Evolutionary conservation across 1,140 invertebrate genomes (phyloP), one percentile per base, ranked within the genome.

Genomic region (Archivesica marissinica): DNA sequence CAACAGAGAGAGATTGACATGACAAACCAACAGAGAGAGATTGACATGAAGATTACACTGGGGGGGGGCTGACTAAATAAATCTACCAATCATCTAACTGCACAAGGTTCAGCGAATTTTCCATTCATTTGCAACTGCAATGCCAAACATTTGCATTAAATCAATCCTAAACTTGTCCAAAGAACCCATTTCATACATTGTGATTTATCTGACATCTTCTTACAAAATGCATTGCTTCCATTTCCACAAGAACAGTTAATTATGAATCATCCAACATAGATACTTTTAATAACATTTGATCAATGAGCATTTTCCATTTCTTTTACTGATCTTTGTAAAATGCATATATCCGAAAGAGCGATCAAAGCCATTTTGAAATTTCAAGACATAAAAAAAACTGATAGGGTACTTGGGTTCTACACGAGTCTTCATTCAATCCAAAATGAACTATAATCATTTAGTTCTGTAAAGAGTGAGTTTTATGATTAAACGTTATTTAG

Each of bases 401-500:
- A 35, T 35, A 33, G 7, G 23, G 59, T 64, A 2, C 13, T 64
- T 64, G 33, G n/a, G 6, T 30, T 35, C 54, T 13, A 28, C 54
- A 28, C 25, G 4, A 11, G n/a, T 59, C 33, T 59, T 59, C 54
- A 28, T 59, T 59, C 54, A 59, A 11, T 59, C n/a, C 4, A 64
- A 33, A 35, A 64, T 64, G 30, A 35, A 64, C 30, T 15, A 17
- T 35, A 35, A 64, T 64, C 30, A 64, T 64, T 28, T 35, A 11
- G 38, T 20, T 25, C 59, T 35, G 25, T 23, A 0, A 15, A 64
- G 59, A 33, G 30, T 28, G 20, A 25, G 59, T 7, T 33, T 35
- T 64, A 35, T 64, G 59, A 64, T 64, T 35, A 64, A 64, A 64
- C 59, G 20, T 64, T 35, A 64, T 35, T 64, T 64, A 64, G 13